phyloP scores from a whole-genome alignment of 2,888 invertebrate species.

The Eristalis pertinax region DNA sequence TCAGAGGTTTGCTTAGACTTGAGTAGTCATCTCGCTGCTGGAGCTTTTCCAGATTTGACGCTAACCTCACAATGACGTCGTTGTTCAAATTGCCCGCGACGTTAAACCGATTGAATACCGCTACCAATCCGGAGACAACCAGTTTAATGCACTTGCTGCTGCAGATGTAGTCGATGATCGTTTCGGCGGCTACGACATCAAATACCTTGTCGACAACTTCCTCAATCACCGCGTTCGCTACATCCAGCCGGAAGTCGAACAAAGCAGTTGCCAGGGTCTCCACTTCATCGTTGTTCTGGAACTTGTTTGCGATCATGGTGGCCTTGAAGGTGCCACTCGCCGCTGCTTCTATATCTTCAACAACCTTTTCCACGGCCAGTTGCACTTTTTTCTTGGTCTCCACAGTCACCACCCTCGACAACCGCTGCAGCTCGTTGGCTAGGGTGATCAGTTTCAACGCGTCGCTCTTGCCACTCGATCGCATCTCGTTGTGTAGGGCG shows the following conservation, averaged over 20 bases:
- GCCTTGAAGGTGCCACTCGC: too few species aligned
- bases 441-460: not conserved
- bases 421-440: not conserved
- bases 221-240: constrained; percentile 44
- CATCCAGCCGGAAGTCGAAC: constrained; percentile 21
- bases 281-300: constrained; percentile 26
- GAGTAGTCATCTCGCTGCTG: constrained; percentile 17
- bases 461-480: not conserved
- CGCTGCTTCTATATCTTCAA: too few species aligned
- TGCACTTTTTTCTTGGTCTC: too few species aligned
- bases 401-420: too few species aligned
- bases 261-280: constrained; percentile 9
- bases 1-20: not conserved
- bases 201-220: constrained; percentile 31
- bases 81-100: constrained; percentile 27
- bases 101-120: constrained; percentile 41
- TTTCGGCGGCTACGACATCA: constrained; percentile 12
- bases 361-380: too few species aligned
- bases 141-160: constrained; percentile 23
- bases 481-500: not conserved
- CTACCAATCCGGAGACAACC: constrained; percentile 26
- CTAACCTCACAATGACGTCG: constrained; percentile 20
- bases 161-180: constrained; percentile 39
- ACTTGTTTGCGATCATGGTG: constrained; percentile 30
- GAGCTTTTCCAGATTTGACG: constrained; percentile 14